Evolutionary conservation across 2,113 vertebrate genomes (phyloP), one percentile per base, ranked within the genome.

Genomic region (Amblyornis subalaris): DNA sequence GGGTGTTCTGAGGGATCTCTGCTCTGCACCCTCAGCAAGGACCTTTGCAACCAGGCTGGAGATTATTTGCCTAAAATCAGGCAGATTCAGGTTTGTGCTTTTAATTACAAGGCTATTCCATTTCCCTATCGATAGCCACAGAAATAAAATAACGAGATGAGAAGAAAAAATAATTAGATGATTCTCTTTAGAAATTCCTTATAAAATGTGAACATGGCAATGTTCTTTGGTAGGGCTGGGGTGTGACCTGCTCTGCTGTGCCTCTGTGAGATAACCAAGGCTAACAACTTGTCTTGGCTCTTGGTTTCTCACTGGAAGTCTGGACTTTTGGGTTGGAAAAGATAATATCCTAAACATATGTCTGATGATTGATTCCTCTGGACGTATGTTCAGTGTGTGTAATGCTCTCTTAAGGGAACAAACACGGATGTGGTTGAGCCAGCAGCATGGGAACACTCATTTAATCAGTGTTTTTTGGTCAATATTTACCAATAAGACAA

Each of bases 261-360:
- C 38, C 76, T 48, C 71, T 58, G 3, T 14, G 28, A 85, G 73
- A 92, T 82, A 85, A 93, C 47, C 77, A 38, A 5, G 19, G 61
- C 36, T n/a, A 78, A 55, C 28, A 57, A 47, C 55, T 88, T 61
- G 45, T 58, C 44, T 80, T 79, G 83, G 57, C 33, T 88, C 64
- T 72, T 24, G 62, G 9, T 75, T 91, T 65, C 50, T 85, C 45
- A 12, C 80, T 48, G 45, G 45, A 81, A 90, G 47, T 47, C 29
- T 62, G 16, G 40, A 38, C 36, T 75, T 89, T 75, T 77, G 3
- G 7, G n/a, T n/a, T 82, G 77, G 77, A 92, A 87, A 76, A 73
- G 54, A 79, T 95, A 75, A 96, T 96, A 54, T 76, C 81, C 87
- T 94, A 79, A 96, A 66, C 93, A 94, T 78, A 57, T 87, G 84